Base-by-base conservation (phyloP, 2,888 invertebrate species). In the Drosophila hawaiiensis region DNA sequence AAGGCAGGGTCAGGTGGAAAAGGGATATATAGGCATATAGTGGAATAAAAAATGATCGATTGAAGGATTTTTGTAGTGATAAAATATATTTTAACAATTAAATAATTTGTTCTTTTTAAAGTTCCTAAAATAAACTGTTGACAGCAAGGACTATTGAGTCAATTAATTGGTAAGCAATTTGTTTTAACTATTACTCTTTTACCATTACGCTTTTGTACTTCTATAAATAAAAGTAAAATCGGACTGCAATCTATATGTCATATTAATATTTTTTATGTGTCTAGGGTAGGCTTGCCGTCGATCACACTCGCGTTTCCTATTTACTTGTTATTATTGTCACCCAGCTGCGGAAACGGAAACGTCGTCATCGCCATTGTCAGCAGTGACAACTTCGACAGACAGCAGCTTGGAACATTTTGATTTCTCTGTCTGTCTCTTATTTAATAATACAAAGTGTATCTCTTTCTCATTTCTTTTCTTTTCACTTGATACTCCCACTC, bases 371-470 rank as follows among this genome's bases (percentile, higher is more conserved):
- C 78, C 73, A 86, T 84, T 87, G 84, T 80, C 72, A 79, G 73
- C 68, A 54, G 49, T 39, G 70, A 68, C 65, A 77, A 65, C 69
- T 56, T 63, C 55, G 75, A 60, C 63, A 68, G 69, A 68, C 62
- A 76, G 53, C 47, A 58, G 59, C 65, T 79, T 63, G 73, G 52
- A 67, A 72, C 66, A 82, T 86, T 84, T 69, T 69, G 76, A 73
- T 73, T 72, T 69, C 58, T 35, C 78, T 54, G 62, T 69, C 80
- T 89, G 69, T 80, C 72, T 76, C 82, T 50, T 80, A 68, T 87
- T 85, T 75, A 89, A 89, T 89, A 86, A 87, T 60, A 86, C 84
- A 89, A 89, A 86, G 85, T 89, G 88, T 84, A 70, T 67, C 54
- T 68, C 50, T 50, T 70, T 70, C 52, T 33, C 59, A 52, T 61